Conservation (phyloP, 1,140 invertebrate genomes). For the Trachelipus rathkii region DNA sequence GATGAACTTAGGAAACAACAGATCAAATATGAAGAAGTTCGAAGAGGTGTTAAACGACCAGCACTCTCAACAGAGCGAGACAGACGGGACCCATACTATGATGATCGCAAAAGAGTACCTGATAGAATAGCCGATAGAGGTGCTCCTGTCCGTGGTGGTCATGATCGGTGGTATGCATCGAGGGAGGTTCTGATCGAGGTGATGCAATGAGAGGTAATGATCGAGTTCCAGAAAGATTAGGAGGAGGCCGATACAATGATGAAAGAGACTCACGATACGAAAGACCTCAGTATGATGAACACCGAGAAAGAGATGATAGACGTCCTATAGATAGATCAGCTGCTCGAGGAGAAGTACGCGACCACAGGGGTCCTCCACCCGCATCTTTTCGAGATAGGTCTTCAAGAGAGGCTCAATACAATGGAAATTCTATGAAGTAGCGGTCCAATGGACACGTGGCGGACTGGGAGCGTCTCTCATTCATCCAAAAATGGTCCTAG, state of each 20-base stretch:
- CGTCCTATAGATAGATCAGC: not conserved
- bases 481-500: not conserved
- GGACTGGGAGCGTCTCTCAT: not conserved
- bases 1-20: slow-evolving; percentile 31
- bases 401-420: not conserved
- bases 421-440: not conserved
- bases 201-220: not conserved
- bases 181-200: not conserved
- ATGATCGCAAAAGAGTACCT: not conserved
- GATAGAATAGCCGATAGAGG: not conserved
- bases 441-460: not conserved
- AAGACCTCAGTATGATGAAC: not conserved
- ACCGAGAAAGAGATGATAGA: not conserved
- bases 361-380: not conserved
- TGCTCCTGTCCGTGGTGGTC: not conserved
- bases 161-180: not conserved
- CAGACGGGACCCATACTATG: not conserved
- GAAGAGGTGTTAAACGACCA: not conserved
- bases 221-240: not conserved
- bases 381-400: not conserved
- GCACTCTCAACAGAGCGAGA: not conserved
- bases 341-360: not conserved
- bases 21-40: slow-evolving; percentile 14
- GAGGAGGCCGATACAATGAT: not conserved
- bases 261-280: not conserved